Base-by-base conservation (phyloP, 2,888 invertebrate species). In the Helicoverpa assulta region DNA sequence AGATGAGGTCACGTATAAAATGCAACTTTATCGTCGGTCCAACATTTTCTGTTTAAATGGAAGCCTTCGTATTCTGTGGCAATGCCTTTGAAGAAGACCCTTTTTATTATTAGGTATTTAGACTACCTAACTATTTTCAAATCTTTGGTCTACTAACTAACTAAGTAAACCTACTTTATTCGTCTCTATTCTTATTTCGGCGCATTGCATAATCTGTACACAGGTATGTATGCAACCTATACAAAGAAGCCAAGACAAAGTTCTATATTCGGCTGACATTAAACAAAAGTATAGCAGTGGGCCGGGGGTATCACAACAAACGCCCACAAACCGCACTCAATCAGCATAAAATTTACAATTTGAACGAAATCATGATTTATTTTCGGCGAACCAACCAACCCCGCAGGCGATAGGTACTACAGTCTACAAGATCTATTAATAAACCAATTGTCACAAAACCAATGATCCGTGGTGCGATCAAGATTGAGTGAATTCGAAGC, bases 401-500 rank as follows among this genome's bases (percentile, higher is more conserved):
- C 6, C 55, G n/a, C 56, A 47, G 59, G 1, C 29, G 47, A 51
- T 56, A 53, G 37, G 1, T 26, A 26, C 26, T 40, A 14, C 40
- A 10, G 10, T 10, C 65, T 33, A 53, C 43, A 59, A 7, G 29
- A 63, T 62, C 73, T 65, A 70, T 71, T 67, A 57, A 58, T 59
- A 71, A 52, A 50, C 8, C 67, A 61, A 68, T 65, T 58, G 56
- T 70, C 55, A 68, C 52, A 70, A 70, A 78, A 76, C 55, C 71
- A 65, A 76, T 76, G 64, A 63, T 47, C 67, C 67, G 29, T 51
- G 21, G 19, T 16, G 12, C 56, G 74, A 77, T 82, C 72, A 73
- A 78, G 80, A 76, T 75, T 71, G 75, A 76, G 73, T 79, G 63
- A 76, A 68, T 74, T 60, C 67, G 33, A 74, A 78, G 73, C 76